These are phyloP conservation scores for Pristionchus maxplancki DNA, from an alignment of 2,888 invertebrate genomes.

Conservation along the genomic window DNA sequence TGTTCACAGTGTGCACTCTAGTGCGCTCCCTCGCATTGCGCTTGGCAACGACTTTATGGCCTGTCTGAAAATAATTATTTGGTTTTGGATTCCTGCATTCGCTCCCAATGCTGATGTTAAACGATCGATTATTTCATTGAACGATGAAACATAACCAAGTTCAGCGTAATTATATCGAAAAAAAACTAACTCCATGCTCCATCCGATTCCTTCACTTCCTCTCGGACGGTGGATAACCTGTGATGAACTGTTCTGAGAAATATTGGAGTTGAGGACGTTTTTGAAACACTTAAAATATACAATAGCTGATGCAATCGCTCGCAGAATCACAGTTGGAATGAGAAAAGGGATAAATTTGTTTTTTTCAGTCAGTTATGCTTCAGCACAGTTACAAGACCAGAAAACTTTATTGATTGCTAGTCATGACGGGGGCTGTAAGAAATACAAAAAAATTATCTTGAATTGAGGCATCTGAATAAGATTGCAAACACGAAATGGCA, in stretches of 20 bases:
- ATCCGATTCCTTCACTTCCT: too few species aligned
- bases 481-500: too few species aligned
- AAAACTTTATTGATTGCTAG: not conserved
- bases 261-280: too few species aligned
- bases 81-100: not conserved
- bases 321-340: too few species aligned
- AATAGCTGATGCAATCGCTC: too few species aligned
- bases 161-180: too few species aligned
- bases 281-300: too few species aligned
- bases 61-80: constrained; percentile 49
- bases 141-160: not conserved
- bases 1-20: constrained; percentile 73
- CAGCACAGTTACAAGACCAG: not conserved
- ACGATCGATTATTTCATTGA: not conserved
- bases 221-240: not conserved
- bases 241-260: not conserved
- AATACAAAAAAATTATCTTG: too few species aligned
- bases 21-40: constrained; percentile 75
- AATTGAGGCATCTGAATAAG: too few species aligned
- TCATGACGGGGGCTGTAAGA: too few species aligned
- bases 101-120: not conserved
- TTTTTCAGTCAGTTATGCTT: not conserved
- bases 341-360: too few species aligned
- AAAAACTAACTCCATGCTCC: too few species aligned
- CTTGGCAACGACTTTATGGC: constrained; percentile 71